phyloP scores from a whole-genome alignment of 2,113 vertebrate species.

The Monarcha castaneiventris region DNA sequence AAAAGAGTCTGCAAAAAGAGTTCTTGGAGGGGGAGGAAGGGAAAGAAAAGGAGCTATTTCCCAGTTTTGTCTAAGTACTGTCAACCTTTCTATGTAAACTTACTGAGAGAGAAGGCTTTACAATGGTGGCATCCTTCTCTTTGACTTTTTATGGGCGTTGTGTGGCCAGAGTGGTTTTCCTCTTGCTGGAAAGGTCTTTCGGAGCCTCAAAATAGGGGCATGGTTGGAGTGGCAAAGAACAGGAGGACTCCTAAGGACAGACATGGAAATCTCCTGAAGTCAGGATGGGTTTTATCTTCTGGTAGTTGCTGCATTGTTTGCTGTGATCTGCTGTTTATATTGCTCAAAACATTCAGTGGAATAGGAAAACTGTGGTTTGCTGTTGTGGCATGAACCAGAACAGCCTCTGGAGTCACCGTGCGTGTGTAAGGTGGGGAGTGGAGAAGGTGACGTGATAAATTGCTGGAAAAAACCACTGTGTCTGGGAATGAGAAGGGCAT shows the following conservation, averaged over 20 bases:
- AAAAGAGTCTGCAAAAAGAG: not conserved
- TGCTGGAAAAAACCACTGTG: not conserved
- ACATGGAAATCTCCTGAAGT: not conserved
- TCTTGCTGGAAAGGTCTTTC: not conserved
- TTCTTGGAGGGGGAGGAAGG: not conserved
- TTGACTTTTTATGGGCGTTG: not conserved
- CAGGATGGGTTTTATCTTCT: not conserved
- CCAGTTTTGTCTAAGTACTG: not conserved
- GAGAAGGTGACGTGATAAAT: not conserved
- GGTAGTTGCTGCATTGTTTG: not conserved
- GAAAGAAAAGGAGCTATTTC: not conserved
- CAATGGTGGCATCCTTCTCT: not conserved
- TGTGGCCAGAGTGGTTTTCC: not conserved
- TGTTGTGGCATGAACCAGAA: not conserved
- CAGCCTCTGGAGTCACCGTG: not conserved
- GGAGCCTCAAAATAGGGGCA: not conserved
- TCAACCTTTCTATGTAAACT: not conserved
- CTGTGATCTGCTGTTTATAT: not conserved
- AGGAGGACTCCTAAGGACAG: not conserved
- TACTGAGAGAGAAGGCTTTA: not conserved
- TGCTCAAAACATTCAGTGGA: not conserved
- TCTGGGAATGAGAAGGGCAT: not conserved
- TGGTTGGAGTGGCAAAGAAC: not conserved
- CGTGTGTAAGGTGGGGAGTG: not conserved
- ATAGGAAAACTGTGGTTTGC: constrained; percentile 4